Conservation (phyloP, 2,797 vertebrate species). For the Paratrypauchen microcephalus region DNA sequence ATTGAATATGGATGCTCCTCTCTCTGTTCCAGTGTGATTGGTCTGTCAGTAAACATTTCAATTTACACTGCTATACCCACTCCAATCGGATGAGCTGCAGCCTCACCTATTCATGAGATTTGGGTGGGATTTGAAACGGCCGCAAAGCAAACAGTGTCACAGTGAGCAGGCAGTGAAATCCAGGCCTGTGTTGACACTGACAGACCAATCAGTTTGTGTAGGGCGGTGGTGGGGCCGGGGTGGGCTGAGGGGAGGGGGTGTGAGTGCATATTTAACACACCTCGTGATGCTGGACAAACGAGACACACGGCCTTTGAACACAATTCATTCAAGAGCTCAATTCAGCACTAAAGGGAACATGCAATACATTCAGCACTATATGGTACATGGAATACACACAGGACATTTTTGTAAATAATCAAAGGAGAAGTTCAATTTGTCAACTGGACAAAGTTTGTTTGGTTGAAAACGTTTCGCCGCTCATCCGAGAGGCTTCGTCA, state of each 20-base stretch:
- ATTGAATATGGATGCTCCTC: conserved; percentile 27
- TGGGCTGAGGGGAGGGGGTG: conserved; percentile 26
- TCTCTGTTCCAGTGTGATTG: conserved; percentile 51
- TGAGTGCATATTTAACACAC: conserved; percentile 55
- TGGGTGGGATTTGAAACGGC: conserved; percentile 48
- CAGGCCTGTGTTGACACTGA: conserved; percentile 70
- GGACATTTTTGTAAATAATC: too few species aligned
- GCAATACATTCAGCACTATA: too few species aligned
- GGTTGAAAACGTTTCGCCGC: too few species aligned
- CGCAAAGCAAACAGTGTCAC: conserved; percentile 62
- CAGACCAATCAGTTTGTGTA: conserved; percentile 54
- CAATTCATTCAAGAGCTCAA: too few species aligned
- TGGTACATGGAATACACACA: too few species aligned
- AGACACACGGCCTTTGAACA: conserved; percentile 23
- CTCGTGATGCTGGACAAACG: conserved; percentile 62
- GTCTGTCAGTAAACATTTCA: conserved; percentile 57
- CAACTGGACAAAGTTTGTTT: too few species aligned
- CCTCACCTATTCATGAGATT: conserved; percentile 57
- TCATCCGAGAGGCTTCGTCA: too few species aligned
- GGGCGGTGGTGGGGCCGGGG: neutral
- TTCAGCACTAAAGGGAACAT: too few species aligned
- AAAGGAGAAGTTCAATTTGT: too few species aligned
- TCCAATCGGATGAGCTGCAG: conserved; percentile 58
- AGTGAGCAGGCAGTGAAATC: conserved; percentile 68
- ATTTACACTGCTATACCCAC: conserved; percentile 48